A percentile compares a stretch with the other conserved stretches of the same genome.
Evolutionary conservation across 2,888 invertebrate genomes (phyloP).

Genomic region (Pantelozetes paolii): DNA sequence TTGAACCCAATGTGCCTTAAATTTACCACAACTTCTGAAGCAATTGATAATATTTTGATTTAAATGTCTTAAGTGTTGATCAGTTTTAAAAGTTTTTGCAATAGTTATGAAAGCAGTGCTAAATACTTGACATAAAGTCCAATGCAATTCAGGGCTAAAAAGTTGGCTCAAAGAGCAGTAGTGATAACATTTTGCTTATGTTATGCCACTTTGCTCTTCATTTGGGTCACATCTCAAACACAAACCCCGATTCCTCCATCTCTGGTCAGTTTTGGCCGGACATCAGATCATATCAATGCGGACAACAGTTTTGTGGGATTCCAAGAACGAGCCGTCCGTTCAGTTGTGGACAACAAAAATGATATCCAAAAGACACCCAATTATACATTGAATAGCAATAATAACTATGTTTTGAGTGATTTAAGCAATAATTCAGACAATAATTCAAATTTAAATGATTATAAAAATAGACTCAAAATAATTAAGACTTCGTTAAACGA

Average conservation of each 20-base stretch:
- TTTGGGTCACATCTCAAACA: neutral
- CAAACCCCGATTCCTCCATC: neutral
- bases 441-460: neutral
- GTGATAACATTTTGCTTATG: slow-evolving; percentile 4
- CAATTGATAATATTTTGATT: no score
- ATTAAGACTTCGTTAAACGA: slow-evolving; percentile 61
- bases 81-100: no score
- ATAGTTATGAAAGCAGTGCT: no score
- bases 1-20: no score
- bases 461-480: neutral
- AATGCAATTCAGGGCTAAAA: slow-evolving; percentile 12
- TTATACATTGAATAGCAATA: neutral
- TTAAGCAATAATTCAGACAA: neutral
- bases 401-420: neutral
- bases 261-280: neutral
- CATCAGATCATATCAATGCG: neutral
- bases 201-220: slow-evolving; percentile 17
- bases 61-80: no score
- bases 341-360: neutral
- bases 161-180: slow-evolving; percentile 21
- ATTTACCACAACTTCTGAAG: no score
- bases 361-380: neutral
- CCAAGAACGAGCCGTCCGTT: slow-evolving; percentile 37
- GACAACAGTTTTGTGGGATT: slow-evolving; percentile 11
- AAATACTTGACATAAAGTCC: no score